phyloP scores from a whole-genome alignment of 1,140 invertebrate genomes.

The Sitodiplosis mosellana region DNA sequence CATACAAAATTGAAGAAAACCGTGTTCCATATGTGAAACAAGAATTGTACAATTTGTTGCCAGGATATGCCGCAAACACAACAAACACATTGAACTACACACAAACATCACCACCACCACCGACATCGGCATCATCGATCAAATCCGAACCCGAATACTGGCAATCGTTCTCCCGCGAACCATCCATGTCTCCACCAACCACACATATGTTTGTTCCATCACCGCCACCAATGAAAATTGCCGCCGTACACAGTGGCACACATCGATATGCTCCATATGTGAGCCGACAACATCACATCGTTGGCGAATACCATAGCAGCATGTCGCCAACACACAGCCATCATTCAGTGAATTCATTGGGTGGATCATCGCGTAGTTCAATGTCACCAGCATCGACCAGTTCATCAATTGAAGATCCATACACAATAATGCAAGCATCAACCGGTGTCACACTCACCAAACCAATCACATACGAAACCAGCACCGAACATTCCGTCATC shows the following conservation, averaged over 20 bases:
- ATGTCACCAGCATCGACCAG: conserved; percentile 32
- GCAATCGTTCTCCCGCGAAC: not conserved
- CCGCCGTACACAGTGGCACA: not conserved
- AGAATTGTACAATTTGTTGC: not conserved
- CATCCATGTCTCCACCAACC: conserved; percentile 2
- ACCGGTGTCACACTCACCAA: no score
- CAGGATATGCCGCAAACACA: not conserved
- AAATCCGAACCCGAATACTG: no score
- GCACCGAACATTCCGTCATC: no score
- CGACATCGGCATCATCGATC: not conserved
- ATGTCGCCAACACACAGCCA: conserved; percentile 1
- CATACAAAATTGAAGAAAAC: no score
- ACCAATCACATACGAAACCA: conserved; percentile 10
- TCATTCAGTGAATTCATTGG: conserved; percentile 1
- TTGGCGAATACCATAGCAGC: conserved; percentile 1
- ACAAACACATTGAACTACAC: not conserved
- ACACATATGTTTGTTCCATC: not conserved
- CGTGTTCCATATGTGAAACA: not conserved
- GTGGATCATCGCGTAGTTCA: conserved; percentile 16
- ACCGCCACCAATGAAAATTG: not conserved
- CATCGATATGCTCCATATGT: conserved; percentile 3
- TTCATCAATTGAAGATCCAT: not conserved
- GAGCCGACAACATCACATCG: not conserved
- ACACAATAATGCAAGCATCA: conserved; percentile 19
- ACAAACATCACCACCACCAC: not conserved